Evolutionary conservation across 2,113 vertebrate genomes (phyloP).

Genomic region (rat (Rattus norvegicus)): GRCr8 NC_086021.1:153666001-153666500

Average conservation of each 20-base stretch:
- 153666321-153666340: neutral
- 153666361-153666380: neutral
- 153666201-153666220: neutral
- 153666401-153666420: conserved; percentile 4
- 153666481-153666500: neutral
- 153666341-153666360: neutral
- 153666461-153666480: neutral
- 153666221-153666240: neutral
- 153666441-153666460: neutral
- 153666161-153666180: neutral
- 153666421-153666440: conserved; percentile 23
- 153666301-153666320: neutral
- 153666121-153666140: neutral
- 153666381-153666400: conserved; percentile 52
- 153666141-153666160: neutral
- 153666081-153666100: neutral
- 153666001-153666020: neutral
- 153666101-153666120: neutral
- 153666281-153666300: neutral
- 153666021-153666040: neutral
- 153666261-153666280: neutral
- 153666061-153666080: neutral
- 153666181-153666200: neutral
- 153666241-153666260: neutral
- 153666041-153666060: neutral